These are phyloP conservation scores for Pammene aurita DNA, from an alignment of 2,888 invertebrate species.

Conservation along the genomic window DNA sequence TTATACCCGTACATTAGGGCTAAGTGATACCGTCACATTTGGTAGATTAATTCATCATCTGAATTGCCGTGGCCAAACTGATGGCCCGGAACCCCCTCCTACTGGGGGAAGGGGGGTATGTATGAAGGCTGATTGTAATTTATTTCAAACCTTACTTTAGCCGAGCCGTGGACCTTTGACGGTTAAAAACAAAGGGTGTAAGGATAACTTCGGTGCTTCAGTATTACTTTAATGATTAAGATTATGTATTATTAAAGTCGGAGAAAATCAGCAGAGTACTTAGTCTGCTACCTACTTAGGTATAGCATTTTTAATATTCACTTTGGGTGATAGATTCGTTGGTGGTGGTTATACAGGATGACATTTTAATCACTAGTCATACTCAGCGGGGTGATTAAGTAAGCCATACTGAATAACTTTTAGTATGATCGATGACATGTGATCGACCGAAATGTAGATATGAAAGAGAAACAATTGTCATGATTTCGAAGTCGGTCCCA, in stretches of 20 bases:
- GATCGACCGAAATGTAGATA: no score
- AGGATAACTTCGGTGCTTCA: background rate
- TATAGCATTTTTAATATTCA: no score
- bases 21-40: slow-evolving; percentile 84
- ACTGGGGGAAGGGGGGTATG: slow-evolving; percentile 47
- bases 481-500: no score
- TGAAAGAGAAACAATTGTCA: no score
- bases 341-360: no score
- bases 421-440: no score
- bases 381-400: no score
- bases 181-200: slow-evolving; percentile 13
- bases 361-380: no score
- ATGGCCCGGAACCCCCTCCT: slow-evolving; percentile 75
- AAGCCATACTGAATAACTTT: no score
- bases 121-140: slow-evolving; percentile 47
- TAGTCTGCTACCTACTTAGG: no score
- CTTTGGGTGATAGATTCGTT: no score
- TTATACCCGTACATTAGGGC: slow-evolving; percentile 83
- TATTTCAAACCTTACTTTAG: slow-evolving; percentile 38
- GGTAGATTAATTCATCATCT: slow-evolving; percentile 84
- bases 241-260: background rate
- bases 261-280: no score
- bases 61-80: slow-evolving; percentile 84
- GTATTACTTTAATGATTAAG: background rate
- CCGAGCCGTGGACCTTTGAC: background rate